Conservation (phyloP, 2,888 invertebrate species). For the Hofmannophila pseudospretella region DNA sequence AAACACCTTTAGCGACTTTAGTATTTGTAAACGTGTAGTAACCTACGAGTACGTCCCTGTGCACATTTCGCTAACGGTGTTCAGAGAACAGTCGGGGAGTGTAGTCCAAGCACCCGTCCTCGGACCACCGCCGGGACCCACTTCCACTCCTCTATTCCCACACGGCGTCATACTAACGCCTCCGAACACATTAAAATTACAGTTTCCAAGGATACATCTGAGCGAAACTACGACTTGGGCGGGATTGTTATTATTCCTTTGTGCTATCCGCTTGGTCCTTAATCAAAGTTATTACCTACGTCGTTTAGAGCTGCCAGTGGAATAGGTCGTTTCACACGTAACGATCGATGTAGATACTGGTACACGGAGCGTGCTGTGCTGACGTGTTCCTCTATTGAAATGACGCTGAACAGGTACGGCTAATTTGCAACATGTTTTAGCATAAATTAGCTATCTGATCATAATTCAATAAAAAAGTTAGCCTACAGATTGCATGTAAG, state of each 20-base stretch:
- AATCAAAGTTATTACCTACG: constrained; percentile 68
- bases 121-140: constrained; percentile 20
- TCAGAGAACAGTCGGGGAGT: constrained; percentile 18
- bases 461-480: no score
- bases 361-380: neutral
- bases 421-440: no score
- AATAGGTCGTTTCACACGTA: constrained; percentile 33
- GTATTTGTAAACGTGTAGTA: no score
- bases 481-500: no score
- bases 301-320: constrained; percentile 41
- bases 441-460: no score
- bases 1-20: no score
- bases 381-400: no score
- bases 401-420: no score
- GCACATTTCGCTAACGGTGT: constrained; percentile 38
- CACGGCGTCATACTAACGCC: constrained; percentile 55
- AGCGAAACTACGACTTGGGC: constrained; percentile 57
- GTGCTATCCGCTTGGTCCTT: constrained; percentile 55
- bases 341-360: neutral
- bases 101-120: constrained; percentile 20
- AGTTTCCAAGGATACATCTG: constrained; percentile 65
- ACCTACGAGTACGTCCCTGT: constrained; percentile 15
- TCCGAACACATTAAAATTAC: constrained; percentile 73
- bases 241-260: constrained; percentile 71
- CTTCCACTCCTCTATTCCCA: constrained; percentile 41